Percentiles rank a stretch among this genome's conserved stretches.
These are phyloP conservation scores for Brachirus orientalis DNA, from an alignment of 2,113 vertebrate species.

Conservation along the genomic window DNA sequence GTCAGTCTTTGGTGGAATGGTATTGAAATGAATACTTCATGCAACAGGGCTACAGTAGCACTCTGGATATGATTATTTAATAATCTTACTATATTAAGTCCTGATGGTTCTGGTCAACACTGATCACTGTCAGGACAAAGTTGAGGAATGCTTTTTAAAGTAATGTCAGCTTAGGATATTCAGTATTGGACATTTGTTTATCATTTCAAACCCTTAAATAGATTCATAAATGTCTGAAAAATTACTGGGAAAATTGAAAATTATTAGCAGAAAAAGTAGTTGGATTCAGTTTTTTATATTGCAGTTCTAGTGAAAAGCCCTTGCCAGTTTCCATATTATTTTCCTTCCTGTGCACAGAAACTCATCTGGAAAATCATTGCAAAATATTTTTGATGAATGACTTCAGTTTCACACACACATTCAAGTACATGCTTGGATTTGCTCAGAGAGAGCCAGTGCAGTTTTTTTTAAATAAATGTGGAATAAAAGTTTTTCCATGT, in stretches of 20 bases:
- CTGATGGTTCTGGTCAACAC: conserved; percentile 12
- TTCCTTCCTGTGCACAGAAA: background rate
- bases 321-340: conserved; percentile 4
- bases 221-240: background rate
- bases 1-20: background rate
- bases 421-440: too few species aligned
- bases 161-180: too few species aligned
- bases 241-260: background rate
- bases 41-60: background rate
- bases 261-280: background rate
- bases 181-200: conserved; percentile 1
- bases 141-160: conserved; percentile 25
- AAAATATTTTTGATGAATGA: too few species aligned
- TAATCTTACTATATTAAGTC: conserved; percentile 23
- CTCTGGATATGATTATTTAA: conserved; percentile 51
- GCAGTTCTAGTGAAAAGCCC: background rate
- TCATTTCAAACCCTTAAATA: background rate
- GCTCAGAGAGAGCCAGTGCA: too few species aligned
- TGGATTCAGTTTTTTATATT: background rate
- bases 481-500: too few species aligned
- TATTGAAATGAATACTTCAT: conserved; percentile 58
- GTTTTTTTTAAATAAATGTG: too few species aligned
- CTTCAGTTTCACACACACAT: too few species aligned
- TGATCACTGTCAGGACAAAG: conserved; percentile 21
- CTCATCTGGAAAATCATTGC: too few species aligned